Base-by-base conservation (phyloP, 1,140 invertebrate species). In the Atta texana region DNA sequence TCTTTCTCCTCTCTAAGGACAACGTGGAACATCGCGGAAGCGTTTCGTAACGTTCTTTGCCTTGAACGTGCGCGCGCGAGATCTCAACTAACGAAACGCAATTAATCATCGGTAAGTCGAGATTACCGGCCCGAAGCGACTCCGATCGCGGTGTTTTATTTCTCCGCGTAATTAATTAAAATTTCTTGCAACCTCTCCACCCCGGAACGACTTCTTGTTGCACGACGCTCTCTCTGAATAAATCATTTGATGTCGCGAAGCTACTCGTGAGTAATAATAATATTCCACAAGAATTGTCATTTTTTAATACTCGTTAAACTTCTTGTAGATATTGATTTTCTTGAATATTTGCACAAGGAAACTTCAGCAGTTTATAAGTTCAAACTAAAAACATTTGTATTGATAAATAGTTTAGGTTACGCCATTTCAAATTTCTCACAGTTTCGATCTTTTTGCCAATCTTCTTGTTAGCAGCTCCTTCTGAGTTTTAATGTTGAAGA, bases 91-190 rank as follows among this genome's bases (percentile, higher is more conserved):
- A 86, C 76, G 51, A 71, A 85, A 84, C 80, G 69, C 80, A 85
- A 85, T 85, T 85, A 84, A 84, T 85, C 82, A 76, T 85, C 82
- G 82, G 80, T 84, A 85, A 66, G 82, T 77, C 59, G 63, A 61
- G 82, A 85, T 78, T 84, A 84, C 82, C 82, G 74, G 82, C 34
- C 74, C 51, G 51, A 21, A 39, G 66, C 39, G 44, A 74, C 75
- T 68, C 51, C 24, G 61, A 76, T 85, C 82, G 61, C 61, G 49
- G 21, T 66, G 82, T 77, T 77, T 85, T 85, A 85, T 85, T 85
- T 76, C 82, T 66, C 49, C 59, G 72, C 31, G 80, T 84, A 84
- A 84, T 84, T 84, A 84, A 84, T 84, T 84, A 84, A 84, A 84
- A 84, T 84, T 84, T 84, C 80, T 84, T 84, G 80, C 68, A 75